These are phyloP conservation scores for Girardinus metallicus DNA, from an alignment of 2,797 vertebrate species.

Conservation along the genomic window DNA sequence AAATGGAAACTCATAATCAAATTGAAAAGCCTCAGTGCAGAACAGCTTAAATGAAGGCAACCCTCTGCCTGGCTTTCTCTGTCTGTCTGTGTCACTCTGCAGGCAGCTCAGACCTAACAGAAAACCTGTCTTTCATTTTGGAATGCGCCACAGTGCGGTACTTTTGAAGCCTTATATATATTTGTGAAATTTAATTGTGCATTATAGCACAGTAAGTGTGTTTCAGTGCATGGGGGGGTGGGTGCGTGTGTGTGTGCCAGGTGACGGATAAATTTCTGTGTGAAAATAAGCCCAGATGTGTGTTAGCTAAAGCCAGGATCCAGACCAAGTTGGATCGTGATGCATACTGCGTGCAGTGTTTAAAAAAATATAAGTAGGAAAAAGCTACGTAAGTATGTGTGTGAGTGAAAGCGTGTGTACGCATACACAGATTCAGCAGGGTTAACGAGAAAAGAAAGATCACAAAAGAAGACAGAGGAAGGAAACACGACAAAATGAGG, in stretches of 20 bases:
- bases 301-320: conserved; percentile 41
- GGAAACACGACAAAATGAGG: conserved; percentile 28
- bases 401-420: not conserved
- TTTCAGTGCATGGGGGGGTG: conserved; percentile 22
- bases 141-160: conserved; percentile 35
- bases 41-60: conserved; percentile 78
- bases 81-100: conserved; percentile 38
- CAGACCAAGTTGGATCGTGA: conserved; percentile 59
- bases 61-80: conserved; percentile 47
- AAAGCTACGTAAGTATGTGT: not conserved
- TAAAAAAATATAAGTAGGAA: conserved; percentile 26
- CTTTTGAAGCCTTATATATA: conserved; percentile 7
- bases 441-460: conserved; percentile 19
- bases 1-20: conserved; percentile 77
- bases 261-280: conserved; percentile 13
- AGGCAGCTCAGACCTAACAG: conserved; percentile 61
- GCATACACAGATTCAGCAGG: conserved; percentile 29
- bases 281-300: conserved; percentile 44
- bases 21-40: conserved; percentile 80
- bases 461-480: conserved; percentile 12
- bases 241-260: conserved; percentile 20
- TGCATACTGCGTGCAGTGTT: conserved; percentile 41
- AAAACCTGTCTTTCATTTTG: conserved; percentile 55
- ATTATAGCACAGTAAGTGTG: conserved; percentile 29
- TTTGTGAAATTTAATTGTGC: conserved; percentile 53